Percentiles rank a stretch among this genome's conserved stretches.
These are phyloP conservation scores for Anseranas semipalmata DNA, from an alignment of 2,113 vertebrate genomes.

Conservation along the genomic window DNA sequence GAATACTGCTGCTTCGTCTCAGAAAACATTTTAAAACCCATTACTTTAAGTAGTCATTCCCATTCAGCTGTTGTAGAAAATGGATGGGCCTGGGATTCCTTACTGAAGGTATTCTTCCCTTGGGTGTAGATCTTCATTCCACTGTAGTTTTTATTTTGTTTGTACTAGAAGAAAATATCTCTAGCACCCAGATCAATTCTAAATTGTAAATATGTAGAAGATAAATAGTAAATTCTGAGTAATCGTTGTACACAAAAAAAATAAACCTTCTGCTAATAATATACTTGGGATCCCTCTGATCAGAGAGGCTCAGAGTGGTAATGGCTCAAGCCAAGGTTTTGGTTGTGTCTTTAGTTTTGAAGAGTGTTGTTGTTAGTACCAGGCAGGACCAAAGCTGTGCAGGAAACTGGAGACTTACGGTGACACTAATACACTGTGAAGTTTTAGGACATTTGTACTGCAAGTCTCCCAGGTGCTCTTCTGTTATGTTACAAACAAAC, in stretches of 20 bases:
- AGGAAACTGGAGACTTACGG: background rate
- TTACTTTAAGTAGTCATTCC: conserved; percentile 65
- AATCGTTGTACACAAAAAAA: background rate
- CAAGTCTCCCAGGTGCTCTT: background rate
- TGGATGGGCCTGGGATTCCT: conserved; percentile 22
- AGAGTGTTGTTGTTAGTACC: background rate
- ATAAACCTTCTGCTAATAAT: background rate
- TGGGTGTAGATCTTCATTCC: conserved; percentile 15
- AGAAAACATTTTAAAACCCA: conserved; percentile 56
- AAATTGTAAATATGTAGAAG: conserved; percentile 43
- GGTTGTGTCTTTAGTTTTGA: background rate
- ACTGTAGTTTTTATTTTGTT: conserved; percentile 8
- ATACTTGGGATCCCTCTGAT: background rate
- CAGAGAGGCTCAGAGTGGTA: background rate
- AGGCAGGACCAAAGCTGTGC: background rate
- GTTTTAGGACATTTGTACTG: background rate
- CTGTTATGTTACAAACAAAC: rapidly evolving
- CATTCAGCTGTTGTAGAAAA: conserved; percentile 48
- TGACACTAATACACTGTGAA: background rate
- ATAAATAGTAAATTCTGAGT: background rate
- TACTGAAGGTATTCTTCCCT: conserved; percentile 24
- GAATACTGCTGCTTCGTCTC: conserved; percentile 45
- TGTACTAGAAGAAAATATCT: conserved; percentile 23
- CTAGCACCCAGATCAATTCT: background rate
- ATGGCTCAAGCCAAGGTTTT: background rate